These are phyloP conservation scores for Gracilinanus agilis DNA, from an alignment of 2,113 vertebrate species.

Conservation along the genomic window DNA sequence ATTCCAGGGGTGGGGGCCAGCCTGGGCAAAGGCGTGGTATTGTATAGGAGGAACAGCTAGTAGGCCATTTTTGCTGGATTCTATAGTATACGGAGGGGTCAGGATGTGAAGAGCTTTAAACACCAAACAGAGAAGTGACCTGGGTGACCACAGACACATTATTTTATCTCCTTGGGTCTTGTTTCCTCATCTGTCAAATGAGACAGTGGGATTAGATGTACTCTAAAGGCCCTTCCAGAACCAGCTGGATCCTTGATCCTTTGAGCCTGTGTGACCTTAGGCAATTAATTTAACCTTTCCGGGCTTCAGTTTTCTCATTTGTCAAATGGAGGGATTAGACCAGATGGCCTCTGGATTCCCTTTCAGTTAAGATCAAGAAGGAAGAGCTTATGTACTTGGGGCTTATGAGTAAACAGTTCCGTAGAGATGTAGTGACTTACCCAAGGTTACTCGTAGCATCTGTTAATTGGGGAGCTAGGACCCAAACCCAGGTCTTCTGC, in stretches of 20 bases:
- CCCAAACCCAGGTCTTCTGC: background rate
- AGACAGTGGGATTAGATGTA: background rate
- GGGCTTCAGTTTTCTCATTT: background rate
- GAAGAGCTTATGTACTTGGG: background rate
- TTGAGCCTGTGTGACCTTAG: background rate
- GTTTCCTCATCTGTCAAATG: background rate
- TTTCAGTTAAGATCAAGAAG: background rate
- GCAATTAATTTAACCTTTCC: background rate
- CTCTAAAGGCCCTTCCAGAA: background rate
- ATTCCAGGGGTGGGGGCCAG: background rate
- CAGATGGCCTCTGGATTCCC: background rate
- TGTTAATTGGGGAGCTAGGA: background rate
- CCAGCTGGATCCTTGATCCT: background rate
- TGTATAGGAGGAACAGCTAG: background rate
- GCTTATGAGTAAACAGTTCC: background rate
- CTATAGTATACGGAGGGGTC: background rate
- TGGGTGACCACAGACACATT: background rate
- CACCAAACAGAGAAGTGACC: background rate
- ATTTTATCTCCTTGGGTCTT: background rate
- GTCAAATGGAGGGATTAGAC: background rate
- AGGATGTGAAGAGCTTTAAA: background rate
- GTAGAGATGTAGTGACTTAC: background rate
- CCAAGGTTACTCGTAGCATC: background rate
- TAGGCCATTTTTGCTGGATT: background rate
- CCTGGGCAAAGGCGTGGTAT: background rate